Conservation (phyloP, 2,888 invertebrate species). For the Asteroscopus sphinx region DNA sequence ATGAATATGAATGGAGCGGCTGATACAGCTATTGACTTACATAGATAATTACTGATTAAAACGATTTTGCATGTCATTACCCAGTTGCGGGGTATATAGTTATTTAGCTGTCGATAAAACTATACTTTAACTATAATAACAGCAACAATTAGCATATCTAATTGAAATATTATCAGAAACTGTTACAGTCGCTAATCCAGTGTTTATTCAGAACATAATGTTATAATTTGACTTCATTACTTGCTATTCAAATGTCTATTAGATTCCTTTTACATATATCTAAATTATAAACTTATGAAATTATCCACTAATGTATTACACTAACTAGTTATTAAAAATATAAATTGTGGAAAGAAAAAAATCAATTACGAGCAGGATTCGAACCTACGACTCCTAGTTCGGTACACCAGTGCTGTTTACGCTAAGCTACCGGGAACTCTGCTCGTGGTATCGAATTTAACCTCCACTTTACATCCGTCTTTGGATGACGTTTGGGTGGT, state of each 20-base stretch:
- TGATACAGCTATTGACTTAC: constrained; percentile 23
- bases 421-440: too few relatives aligned
- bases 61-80: constrained; percentile 21
- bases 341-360: too few relatives aligned
- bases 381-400: too few relatives aligned
- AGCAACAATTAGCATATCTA: constrained; percentile 25
- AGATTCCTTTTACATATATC: constrained; percentile 8
- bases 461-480: too few relatives aligned
- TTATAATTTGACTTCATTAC: constrained; percentile 20
- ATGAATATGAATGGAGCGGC: constrained; percentile 19
- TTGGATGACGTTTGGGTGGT: too few relatives aligned
- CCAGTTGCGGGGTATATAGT: constrained; percentile 5
- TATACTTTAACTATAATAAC: constrained; percentile 16
- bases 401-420: too few relatives aligned
- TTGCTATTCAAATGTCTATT: constrained; percentile 5
- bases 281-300: not conserved
- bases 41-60: constrained; percentile 19
- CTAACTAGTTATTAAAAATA: too few relatives aligned
- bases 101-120: constrained; percentile 24
- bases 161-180: constrained; percentile 28
- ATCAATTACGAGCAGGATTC: too few relatives aligned
- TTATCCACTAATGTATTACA: too few relatives aligned
- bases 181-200: constrained; percentile 20
- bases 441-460: too few relatives aligned
- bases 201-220: constrained; percentile 31